phyloP scores from a whole-genome alignment of 2,113 vertebrate genomes.

The Fregata magnificens region DNA sequence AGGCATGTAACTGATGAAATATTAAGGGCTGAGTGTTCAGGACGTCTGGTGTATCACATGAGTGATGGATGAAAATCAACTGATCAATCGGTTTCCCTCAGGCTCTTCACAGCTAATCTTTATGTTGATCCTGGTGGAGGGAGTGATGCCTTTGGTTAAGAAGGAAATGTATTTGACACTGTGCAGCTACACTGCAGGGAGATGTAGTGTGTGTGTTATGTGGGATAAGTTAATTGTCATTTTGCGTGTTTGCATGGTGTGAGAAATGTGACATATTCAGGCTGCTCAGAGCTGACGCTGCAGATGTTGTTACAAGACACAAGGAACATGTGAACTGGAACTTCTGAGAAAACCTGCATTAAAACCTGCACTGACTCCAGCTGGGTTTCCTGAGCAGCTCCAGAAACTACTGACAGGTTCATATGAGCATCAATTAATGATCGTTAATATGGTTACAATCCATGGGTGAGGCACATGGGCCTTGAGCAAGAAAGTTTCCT shows the following conservation, averaged over 20 bases:
- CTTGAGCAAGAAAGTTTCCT: not conserved
- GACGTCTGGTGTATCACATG: accelerated
- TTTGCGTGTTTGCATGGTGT: not conserved
- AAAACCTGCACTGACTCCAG: not conserved
- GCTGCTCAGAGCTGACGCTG: not conserved
- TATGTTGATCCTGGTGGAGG: not conserved
- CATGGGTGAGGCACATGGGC: not conserved
- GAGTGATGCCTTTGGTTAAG: not conserved
- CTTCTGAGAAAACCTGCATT: not conserved
- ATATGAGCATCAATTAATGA: not conserved
- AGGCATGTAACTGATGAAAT: not conserved
- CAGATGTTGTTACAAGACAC: not conserved
- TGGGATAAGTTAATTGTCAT: not conserved
- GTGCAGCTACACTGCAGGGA: not conserved
- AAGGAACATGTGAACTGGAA: not conserved
- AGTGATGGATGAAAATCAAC: not conserved
- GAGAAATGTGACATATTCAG: not conserved
- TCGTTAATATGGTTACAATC: not conserved
- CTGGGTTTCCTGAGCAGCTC: not conserved
- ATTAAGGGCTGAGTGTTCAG: not conserved
- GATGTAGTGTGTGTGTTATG: not conserved
- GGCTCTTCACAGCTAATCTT: not conserved
- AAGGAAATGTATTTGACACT: not conserved
- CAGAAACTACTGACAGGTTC: not conserved
- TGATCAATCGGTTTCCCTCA: not conserved